phyloP scores from a whole-genome alignment of 2,888 invertebrate species.

The Drosophila longiperda region DNA sequence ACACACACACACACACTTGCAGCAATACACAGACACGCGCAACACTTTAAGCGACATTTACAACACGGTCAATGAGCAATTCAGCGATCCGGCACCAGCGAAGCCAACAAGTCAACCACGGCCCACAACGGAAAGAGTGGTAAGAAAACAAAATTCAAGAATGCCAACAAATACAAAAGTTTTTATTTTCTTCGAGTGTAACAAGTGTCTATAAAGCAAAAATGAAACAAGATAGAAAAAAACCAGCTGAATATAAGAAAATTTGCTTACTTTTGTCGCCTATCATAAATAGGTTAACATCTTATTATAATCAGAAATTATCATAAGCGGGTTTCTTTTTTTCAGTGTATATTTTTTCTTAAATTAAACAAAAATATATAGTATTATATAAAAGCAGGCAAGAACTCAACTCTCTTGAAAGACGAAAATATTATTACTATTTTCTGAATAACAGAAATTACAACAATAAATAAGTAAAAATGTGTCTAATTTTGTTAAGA shows the following conservation, averaged over 20 bases:
- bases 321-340: background rate
- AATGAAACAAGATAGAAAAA: background rate
- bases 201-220: background rate
- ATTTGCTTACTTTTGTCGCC: background rate
- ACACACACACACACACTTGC: background rate
- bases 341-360: background rate
- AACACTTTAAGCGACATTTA: slow-evolving; percentile 81
- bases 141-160: slow-evolving; percentile 31
- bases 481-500: too few species aligned
- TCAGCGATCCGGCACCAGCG: slow-evolving; percentile 81
- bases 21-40: slow-evolving; percentile 84
- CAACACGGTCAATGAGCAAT: slow-evolving; percentile 82
- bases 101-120: slow-evolving; percentile 71
- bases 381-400: background rate
- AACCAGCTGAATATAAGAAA: background rate
- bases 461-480: too few species aligned
- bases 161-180: background rate
- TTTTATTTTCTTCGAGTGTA: background rate
- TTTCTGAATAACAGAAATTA: background rate
- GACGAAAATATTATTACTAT: background rate
- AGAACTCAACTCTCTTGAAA: background rate
- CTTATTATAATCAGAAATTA: background rate
- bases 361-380: background rate
- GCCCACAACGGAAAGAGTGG: slow-evolving; percentile 63
- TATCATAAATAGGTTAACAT: background rate